These are phyloP conservation scores for Pseudococcus viburni DNA, from an alignment of 2,888 invertebrate species.

Conservation along the genomic window DNA sequence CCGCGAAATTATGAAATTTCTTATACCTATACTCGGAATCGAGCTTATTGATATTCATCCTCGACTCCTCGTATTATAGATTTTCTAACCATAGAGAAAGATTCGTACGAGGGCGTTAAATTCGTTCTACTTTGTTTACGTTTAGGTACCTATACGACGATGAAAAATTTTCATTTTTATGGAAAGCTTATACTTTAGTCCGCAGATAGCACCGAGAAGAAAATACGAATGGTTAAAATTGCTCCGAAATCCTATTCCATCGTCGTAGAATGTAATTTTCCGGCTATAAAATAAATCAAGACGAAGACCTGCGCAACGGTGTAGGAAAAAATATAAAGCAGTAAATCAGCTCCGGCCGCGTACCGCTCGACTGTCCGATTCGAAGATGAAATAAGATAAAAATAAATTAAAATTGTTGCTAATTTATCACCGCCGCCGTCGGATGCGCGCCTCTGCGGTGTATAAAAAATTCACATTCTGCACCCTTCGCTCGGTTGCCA, in stretches of 20 bases:
- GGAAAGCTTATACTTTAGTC: conserved; percentile 8
- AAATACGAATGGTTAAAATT: conserved; percentile 18
- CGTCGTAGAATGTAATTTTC: conserved; percentile 52
- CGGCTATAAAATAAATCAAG: conserved; percentile 54
- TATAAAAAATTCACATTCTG: conserved; percentile 50
- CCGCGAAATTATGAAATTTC: conserved; percentile 50
- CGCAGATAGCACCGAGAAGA: neutral
- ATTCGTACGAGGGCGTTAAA: neutral
- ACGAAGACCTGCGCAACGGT: conserved; percentile 41
- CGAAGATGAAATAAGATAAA: conserved; percentile 58
- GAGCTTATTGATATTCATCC: conserved; percentile 46
- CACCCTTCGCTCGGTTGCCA: neutral
- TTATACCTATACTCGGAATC: neutral
- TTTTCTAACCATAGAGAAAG: neutral
- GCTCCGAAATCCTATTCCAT: conserved; percentile 54
- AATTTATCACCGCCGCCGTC: conserved; percentile 47
- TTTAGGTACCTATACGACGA: neutral
- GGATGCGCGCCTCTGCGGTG: conserved; percentile 37
- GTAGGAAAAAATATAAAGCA: conserved; percentile 33
- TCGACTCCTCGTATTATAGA: neutral
- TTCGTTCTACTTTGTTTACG: neutral
- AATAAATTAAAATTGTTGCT: conserved; percentile 57
- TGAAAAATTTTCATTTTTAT: conserved; percentile 54
- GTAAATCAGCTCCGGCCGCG: conserved; percentile 34
- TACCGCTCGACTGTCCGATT: conserved; percentile 45